Conservation (phyloP, 1,140 invertebrate species). For the Nasonia giraulti region DNA sequence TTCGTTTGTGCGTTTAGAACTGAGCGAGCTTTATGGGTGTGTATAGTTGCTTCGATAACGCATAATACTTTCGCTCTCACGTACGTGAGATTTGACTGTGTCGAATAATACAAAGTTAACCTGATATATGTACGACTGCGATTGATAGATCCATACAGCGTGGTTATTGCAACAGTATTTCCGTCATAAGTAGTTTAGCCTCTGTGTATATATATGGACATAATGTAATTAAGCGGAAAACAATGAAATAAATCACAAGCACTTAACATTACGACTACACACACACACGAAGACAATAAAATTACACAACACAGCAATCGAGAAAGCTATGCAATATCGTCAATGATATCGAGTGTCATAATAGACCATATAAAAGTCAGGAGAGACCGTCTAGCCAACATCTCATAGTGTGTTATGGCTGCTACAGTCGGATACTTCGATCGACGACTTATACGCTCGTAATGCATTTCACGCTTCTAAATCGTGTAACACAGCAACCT, state of each 20-base stretch:
- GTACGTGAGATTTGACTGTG: no score
- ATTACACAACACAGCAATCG: not conserved
- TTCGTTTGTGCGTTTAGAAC: constrained; percentile 1
- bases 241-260: not conserved
- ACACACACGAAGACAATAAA: not conserved
- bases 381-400: not conserved
- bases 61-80: no score
- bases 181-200: not conserved
- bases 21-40: not conserved
- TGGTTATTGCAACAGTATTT: not conserved
- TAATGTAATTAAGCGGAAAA: not conserved
- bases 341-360: not conserved
- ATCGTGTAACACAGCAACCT: not conserved
- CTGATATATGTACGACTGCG: no score
- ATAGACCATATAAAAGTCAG: not conserved
- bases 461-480: not conserved
- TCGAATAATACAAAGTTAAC: no score
- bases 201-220: not conserved
- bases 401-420: not conserved
- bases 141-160: not conserved
- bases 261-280: not conserved
- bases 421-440: not conserved
- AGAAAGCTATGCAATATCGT: not conserved
- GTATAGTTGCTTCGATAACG: no score
- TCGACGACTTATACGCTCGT: not conserved